Base-by-base conservation (phyloP, 2,888 invertebrate genomes). In the Chymomyza procnemis region DNA sequence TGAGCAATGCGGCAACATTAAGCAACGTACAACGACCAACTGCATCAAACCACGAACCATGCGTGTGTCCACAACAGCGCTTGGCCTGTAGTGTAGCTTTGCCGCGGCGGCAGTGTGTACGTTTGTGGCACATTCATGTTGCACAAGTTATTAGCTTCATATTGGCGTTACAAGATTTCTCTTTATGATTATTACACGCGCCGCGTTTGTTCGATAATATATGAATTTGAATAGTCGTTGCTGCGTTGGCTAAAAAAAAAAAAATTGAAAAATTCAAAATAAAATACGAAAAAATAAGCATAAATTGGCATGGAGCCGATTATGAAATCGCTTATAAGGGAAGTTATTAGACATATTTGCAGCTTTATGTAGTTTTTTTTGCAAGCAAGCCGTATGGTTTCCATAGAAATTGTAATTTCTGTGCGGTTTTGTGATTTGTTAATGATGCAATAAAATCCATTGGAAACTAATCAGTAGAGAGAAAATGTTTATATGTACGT, bases 171-270 rank as follows among this genome's bases (percentile, higher is more conserved):
- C 81, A 74, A 78, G 86, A 86, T 82, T 76, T 67, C 73, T 79
- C 75, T 78, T 82, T 82, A 86, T 80, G 81, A 82, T 86, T 86
- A 86, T 82, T 82, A 84, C 81, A 78, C 73, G 63, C 61, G 70
- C 58, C 64, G 55, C 60, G 72, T 78, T 80, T 78, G 83, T 78
- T 1, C 8, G 8, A 26, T 26, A 26, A 26, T 85, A 80, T 81
- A 73, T 69, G 74, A 66, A 70, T 73, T 71, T 70, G 63, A 65
- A 68, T 76, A 41, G 50, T 48, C 8, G 26, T 46, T 48, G 73
- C 26, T 57, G 55, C 21, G 65, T 5, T 58, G 50, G 66, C 65
- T 52, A 26, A 19, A 63, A 65, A 50, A 68, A 65, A 60, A 69
- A 76, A 86, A 82, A 82, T 86, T 86, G 79, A 81, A 85, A 83